Conservation (phyloP, 2,888 invertebrate genomes). For the Tiliacea aurago region DNA sequence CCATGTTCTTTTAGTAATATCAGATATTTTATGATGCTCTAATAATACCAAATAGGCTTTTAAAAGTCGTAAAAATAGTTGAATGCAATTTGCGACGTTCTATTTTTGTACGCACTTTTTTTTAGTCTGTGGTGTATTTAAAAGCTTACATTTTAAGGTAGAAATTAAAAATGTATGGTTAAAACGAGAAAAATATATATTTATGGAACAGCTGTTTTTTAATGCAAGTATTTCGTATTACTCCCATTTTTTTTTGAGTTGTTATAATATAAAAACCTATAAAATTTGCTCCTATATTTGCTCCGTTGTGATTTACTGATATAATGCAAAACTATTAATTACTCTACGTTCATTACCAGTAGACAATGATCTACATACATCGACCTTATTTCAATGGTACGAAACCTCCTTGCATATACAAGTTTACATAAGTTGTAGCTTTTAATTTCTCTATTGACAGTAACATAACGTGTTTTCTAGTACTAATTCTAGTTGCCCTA, state of each 20-base stretch:
- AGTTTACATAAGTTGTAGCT: constrained; percentile 19
- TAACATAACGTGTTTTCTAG: constrained; percentile 13
- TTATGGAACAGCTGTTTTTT: background rate
- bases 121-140: background rate
- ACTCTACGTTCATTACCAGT: constrained; percentile 3
- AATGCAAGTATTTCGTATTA: background rate
- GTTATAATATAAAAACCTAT: background rate
- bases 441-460: constrained; percentile 26
- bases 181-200: background rate
- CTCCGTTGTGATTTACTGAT: background rate
- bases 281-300: background rate
- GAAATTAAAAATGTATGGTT: constrained; percentile 2
- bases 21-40: constrained; percentile 47
- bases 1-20: constrained; percentile 33
- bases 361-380: constrained; percentile 43
- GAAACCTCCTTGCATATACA: background rate
- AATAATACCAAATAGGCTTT: constrained; percentile 51
- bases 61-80: constrained; percentile 42
- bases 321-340: constrained; percentile 3
- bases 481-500: constrained; percentile 4
- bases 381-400: constrained; percentile 26
- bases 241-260: background rate
- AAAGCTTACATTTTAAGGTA: constrained; percentile 8
- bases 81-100: constrained; percentile 22
- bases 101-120: constrained; percentile 4